A percentile compares a stretch with the other conserved stretches of the same genome.
These are phyloP conservation scores for Tetramorium simillimum DNA, from an alignment of 1,140 invertebrate genomes.

Conservation along the genomic window DNA sequence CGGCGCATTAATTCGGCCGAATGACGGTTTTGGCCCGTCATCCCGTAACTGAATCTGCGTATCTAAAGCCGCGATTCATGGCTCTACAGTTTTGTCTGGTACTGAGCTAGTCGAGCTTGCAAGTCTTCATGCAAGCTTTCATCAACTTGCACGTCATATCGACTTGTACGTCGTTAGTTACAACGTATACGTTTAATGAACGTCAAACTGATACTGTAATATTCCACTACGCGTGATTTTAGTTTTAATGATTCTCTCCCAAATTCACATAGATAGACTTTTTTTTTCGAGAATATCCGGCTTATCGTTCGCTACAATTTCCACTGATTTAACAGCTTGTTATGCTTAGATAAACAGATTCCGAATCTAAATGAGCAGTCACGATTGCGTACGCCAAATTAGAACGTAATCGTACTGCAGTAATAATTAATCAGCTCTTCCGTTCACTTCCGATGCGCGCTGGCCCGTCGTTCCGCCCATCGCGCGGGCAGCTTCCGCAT, in stretches of 20 bases:
- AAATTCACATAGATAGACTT: background rate
- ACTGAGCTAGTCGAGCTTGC: background rate
- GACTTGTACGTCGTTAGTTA: background rate
- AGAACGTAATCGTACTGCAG: background rate
- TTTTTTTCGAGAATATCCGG: background rate
- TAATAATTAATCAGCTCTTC: slow-evolving; percentile 26
- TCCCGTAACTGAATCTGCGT: slow-evolving; percentile 14
- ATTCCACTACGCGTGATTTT: background rate
- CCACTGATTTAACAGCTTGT: background rate
- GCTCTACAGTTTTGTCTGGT: slow-evolving; percentile 25
- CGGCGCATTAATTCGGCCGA: slow-evolving; percentile 65
- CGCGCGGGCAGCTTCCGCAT: background rate
- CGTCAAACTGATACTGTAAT: background rate
- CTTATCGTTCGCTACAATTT: background rate
- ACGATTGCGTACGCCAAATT: background rate
- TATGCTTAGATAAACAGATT: background rate
- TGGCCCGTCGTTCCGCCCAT: background rate
- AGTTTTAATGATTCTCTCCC: background rate
- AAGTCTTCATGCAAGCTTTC: background rate
- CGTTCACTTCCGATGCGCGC: background rate
- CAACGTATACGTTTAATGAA: background rate
- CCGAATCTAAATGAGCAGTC: background rate
- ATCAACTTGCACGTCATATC: background rate
- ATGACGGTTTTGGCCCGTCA: slow-evolving; percentile 48
- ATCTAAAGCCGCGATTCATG: slow-evolving; percentile 23